Evolutionary conservation across 2,113 vertebrate genomes (phyloP).

Genomic region (Solea senegalensis): DNA sequence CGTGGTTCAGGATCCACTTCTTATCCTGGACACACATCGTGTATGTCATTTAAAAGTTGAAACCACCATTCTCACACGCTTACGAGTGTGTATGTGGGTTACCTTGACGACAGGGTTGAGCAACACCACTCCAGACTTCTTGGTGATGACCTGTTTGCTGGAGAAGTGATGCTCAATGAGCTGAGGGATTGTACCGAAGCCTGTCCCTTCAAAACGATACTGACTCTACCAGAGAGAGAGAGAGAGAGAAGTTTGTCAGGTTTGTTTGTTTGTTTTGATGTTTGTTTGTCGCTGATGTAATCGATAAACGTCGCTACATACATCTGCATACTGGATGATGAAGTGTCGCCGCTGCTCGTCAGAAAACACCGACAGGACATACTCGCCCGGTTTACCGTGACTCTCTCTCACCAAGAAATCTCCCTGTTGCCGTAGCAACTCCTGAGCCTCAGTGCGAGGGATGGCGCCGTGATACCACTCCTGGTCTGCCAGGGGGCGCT

Average conservation of each 20-base stretch:
- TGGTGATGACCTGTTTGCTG: conserved; percentile 96
- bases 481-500: conserved; percentile 92
- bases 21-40: conserved; percentile 85
- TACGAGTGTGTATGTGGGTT: conserved; percentile 14
- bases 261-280: not conserved
- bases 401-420: conserved; percentile 98
- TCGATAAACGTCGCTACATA: conserved; percentile 65
- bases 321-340: conserved; percentile 97
- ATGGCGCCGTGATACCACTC: conserved; percentile 99
- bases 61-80: no score
- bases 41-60: not conserved
- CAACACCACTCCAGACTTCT: conserved; percentile 95
- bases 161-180: conserved; percentile 96
- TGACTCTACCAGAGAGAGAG: conserved; percentile 82
- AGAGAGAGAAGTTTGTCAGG: not conserved
- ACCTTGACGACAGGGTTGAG: conserved; percentile 94
- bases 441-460: conserved; percentile 95
- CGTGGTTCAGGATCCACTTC: conserved; percentile 97
- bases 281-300: not conserved
- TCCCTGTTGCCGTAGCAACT: conserved; percentile 93
- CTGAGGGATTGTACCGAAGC: conserved; percentile 95
- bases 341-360: conserved; percentile 95
- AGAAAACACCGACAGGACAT: conserved; percentile 97
- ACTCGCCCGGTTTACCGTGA: conserved; percentile 98
- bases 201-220: conserved; percentile 96